Base-by-base conservation (phyloP, 2,888 invertebrate genomes). In the Augochlorella aurata region DNA sequence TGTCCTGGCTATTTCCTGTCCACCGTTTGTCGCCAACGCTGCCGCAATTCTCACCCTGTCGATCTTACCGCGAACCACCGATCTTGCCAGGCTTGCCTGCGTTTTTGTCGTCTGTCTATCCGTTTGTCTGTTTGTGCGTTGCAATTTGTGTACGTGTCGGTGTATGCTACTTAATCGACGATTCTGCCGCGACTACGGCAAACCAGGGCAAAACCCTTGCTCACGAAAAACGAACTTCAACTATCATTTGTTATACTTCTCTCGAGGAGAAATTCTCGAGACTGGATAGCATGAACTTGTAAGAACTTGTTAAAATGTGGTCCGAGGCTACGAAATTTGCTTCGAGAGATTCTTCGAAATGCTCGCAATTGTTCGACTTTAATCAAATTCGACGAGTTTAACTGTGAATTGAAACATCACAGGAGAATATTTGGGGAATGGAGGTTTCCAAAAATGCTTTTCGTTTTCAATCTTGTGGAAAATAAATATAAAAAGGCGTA, bases 41-140 rank as follows among this genome's bases (percentile, higher is more conserved):
- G 78, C 61, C 14, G 70, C 45, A 44, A 45, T 44, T 10, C 14
- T 66, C 47, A 38, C 18, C 63, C 58, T 80, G 63, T 45, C 45
- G 38, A 44, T 65, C 18, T 58, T 24, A 52, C 16, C 5, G 21
- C 47, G 38, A 49, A 14, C 52, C 69, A 52, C 69, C 67, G 61
- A 50, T 47, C 61, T 50, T 58, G 79, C 71, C 79, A 50, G 72
- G 73, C 68, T 81, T 80, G 29, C 47, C 69, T 80, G 81, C 38
- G 44, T 80, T 21, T 54, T 61, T 49, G 66, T 67, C 45, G 47
- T 38, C n/a, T 71, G 16, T 52, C n/a, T 29, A 16, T 54, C 65
- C 21, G 16, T 74, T 38, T 74, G 50, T 66, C 24, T 38, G 54
- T 74, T 38, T 66, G 12, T 44, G 44, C 70, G 3, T 44, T 47